A percentile compares a stretch with the other conserved stretches of the same genome.
These are phyloP conservation scores for Varanus salvator DNA, from an alignment of 2,113 vertebrate species.

Conservation along the genomic window DNA sequence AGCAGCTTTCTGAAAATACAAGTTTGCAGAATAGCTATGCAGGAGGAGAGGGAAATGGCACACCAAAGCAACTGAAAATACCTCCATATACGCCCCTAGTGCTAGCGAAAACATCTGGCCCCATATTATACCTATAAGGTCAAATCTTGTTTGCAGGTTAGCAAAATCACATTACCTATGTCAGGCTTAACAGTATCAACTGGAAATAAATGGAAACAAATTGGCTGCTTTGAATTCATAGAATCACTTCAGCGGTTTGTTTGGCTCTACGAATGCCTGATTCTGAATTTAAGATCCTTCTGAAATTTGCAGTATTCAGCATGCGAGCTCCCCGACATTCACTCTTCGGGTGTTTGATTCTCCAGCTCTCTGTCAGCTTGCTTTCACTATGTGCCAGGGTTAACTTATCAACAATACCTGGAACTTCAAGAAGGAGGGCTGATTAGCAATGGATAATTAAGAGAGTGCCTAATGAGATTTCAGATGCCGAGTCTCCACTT, in stretches of 20 bases:
- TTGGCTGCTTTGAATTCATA: constrained; percentile 31
- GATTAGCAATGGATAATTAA: background rate
- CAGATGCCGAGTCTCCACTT: background rate
- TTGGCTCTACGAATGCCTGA: background rate
- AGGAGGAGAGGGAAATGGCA: rapidly evolving
- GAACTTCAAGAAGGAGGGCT: background rate
- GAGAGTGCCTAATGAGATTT: background rate
- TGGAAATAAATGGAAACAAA: constrained; percentile 34
- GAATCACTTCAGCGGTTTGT: constrained; percentile 19
- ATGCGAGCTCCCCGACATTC: background rate
- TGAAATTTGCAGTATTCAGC: constrained; percentile 16
- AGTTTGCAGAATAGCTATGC: background rate
- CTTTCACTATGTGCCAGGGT: background rate
- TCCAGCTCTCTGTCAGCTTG: background rate
- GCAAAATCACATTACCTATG: background rate
- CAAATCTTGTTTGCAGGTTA: constrained; percentile 6
- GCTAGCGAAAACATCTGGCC: background rate
- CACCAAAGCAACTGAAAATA: background rate
- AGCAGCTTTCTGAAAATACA: background rate
- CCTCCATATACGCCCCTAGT: background rate
- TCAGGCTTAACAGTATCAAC: background rate
- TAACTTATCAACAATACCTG: background rate
- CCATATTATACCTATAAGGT: constrained; percentile 10
- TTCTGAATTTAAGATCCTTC: constrained; percentile 30
- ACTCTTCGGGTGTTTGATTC: background rate